Evolutionary conservation across 2,797 vertebrate genomes (phyloP).

Genomic region (Echiichthys vipera): DNA sequence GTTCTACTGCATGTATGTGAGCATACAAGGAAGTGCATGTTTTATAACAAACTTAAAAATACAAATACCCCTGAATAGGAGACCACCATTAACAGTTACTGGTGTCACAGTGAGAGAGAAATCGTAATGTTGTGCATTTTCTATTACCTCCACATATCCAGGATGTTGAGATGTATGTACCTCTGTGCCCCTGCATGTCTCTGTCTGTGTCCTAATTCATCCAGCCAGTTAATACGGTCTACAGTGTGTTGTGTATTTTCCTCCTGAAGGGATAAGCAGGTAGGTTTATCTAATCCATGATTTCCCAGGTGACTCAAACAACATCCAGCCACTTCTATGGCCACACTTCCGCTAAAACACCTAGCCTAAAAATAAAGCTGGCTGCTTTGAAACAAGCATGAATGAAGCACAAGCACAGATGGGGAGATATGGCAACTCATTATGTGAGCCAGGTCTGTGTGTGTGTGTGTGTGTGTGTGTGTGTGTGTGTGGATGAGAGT

Average conservation of each 20-base stretch:
- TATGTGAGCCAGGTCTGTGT: slow-evolving; percentile 39
- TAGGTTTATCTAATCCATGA: slow-evolving; percentile 55
- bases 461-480: slow-evolving; percentile 2
- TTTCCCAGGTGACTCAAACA: slow-evolving; percentile 58
- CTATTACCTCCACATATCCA: background rate
- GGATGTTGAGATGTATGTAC: background rate
- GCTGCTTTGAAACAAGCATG: slow-evolving; percentile 42
- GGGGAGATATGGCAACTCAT: slow-evolving; percentile 48
- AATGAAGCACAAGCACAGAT: slow-evolving; percentile 59
- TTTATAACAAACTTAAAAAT: background rate
- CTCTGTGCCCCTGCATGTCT: background rate
- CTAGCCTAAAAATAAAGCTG: slow-evolving; percentile 32
- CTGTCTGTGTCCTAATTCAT: slow-evolving; percentile 2
- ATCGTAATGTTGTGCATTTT: background rate
- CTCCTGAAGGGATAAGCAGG: slow-evolving; percentile 32
- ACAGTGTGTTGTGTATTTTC: slow-evolving; percentile 24
- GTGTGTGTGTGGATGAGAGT: background rate
- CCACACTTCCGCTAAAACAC: slow-evolving; percentile 43
- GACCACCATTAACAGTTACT: background rate
- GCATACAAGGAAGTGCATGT: background rate
- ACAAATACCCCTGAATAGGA: slow-evolving; percentile 1
- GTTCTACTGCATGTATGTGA: slow-evolving; percentile 6
- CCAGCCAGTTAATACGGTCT: slow-evolving; percentile 19
- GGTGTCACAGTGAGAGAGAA: background rate
- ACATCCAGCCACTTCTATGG: slow-evolving; percentile 39